These are phyloP conservation scores for Rhegmatorhina hoffmannsi DNA, from an alignment of 2,113 vertebrate genomes.

Conservation along the genomic window DNA sequence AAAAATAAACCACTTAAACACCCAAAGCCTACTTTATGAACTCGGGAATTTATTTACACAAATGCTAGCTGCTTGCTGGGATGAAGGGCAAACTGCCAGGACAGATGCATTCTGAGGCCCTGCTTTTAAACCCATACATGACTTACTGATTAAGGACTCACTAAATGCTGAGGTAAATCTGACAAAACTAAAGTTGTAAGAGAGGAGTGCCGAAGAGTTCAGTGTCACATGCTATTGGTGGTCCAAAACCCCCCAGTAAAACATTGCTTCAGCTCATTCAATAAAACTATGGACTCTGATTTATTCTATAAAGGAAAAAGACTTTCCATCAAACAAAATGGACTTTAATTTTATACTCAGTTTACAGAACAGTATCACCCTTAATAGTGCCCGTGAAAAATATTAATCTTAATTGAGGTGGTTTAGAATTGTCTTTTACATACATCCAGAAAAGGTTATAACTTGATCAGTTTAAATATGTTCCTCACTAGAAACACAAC, in stretches of 20 bases:
- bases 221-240: background rate
- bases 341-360: background rate
- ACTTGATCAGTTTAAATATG: background rate
- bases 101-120: background rate
- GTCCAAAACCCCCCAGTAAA: background rate
- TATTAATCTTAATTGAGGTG: background rate
- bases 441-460: background rate
- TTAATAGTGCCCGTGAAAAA: background rate
- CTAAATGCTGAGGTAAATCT: background rate
- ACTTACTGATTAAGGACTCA: background rate
- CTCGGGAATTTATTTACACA: background rate
- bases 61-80: background rate
- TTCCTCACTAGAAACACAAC: background rate
- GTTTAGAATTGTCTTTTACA: background rate
- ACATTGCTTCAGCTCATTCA: background rate
- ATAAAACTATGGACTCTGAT: background rate
- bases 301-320: background rate
- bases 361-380: background rate
- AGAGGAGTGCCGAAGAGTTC: background rate
- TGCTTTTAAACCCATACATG: background rate
- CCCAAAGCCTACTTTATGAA: background rate
- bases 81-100: background rate
- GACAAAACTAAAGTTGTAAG: background rate
- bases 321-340: background rate
- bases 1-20: conserved; percentile 17